Conservation (phyloP, 2,888 invertebrate genomes). For the Zele albiditarsus region DNA sequence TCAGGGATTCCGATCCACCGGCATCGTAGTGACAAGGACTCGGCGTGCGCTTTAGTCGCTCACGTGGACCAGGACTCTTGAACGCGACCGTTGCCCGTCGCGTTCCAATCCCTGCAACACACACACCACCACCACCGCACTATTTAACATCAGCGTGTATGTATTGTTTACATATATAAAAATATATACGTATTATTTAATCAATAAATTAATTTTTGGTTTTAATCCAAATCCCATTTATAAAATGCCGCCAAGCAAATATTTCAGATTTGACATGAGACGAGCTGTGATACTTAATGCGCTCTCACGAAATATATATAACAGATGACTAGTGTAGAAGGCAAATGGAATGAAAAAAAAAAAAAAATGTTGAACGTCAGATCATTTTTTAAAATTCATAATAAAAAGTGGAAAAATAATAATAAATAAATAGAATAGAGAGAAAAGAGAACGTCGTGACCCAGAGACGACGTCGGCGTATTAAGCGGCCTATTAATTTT, state of each 20-base stretch:
- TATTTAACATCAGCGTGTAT: conserved; percentile 29
- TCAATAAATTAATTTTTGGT: too few species aligned
- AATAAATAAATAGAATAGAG: conserved; percentile 32
- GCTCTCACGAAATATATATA: conserved; percentile 1
- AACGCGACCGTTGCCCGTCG: conserved; percentile 71
- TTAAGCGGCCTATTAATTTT: conserved; percentile 54
- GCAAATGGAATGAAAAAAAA: neutral
- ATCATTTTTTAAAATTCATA: conserved; percentile 13
- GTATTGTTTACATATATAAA: neutral
- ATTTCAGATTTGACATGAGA: neutral
- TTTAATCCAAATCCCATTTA: too few species aligned
- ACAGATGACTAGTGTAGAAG: neutral
- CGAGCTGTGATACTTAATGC: neutral
- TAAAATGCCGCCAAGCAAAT: too few species aligned
- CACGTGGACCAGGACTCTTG: conserved; percentile 73
- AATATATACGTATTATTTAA: neutral
- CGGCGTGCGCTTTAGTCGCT: conserved; percentile 66
- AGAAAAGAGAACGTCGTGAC: conserved; percentile 44
- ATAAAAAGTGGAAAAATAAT: conserved; percentile 35
- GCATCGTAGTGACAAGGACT: conserved; percentile 63
- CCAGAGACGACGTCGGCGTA: conserved; percentile 51
- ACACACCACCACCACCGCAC: conserved; percentile 47
- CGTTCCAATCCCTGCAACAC: conserved; percentile 72
- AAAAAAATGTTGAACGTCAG: neutral
- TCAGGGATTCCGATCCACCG: conserved; percentile 68